phyloP scores from a whole-genome alignment of 2,113 vertebrate genomes.

The Empidonax alnorum region DNA sequence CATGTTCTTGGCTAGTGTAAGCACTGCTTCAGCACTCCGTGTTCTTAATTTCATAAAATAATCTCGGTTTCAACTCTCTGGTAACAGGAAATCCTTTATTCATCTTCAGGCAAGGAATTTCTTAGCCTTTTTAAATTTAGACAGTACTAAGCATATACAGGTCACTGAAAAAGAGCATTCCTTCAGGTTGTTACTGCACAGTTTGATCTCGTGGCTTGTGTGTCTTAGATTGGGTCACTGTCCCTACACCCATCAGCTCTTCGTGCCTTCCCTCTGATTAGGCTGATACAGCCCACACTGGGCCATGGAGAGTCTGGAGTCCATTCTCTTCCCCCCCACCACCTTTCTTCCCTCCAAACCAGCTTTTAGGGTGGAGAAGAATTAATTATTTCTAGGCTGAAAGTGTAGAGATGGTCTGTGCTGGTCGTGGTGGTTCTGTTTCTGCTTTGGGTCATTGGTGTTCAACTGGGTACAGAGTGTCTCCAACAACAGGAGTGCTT shows the following conservation, averaged over 20 bases:
- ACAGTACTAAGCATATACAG: neutral
- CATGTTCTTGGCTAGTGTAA: neutral
- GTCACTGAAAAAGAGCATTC: neutral
- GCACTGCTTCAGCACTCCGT: neutral
- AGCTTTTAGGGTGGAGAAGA: neutral
- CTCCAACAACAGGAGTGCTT: neutral
- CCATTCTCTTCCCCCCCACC: neutral
- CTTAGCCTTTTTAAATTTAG: neutral
- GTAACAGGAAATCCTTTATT: neutral
- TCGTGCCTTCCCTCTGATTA: neutral
- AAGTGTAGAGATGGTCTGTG: neutral
- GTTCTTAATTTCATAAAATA: neutral
- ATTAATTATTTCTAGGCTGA: neutral
- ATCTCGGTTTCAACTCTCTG: neutral
- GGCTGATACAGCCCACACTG: neutral
- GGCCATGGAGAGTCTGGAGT: neutral
- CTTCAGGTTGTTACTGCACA: neutral
- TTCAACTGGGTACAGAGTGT: neutral
- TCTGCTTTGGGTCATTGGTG: neutral
- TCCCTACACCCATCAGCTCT: neutral
- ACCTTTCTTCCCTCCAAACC: neutral
- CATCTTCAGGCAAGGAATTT: neutral
- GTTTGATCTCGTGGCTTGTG: neutral
- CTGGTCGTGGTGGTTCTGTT: neutral
- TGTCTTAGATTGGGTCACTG: neutral